Percentiles rank a stretch among this genome's conserved stretches.
These are phyloP conservation scores for Hesperophylax magnus DNA, from an alignment of 1,140 invertebrate species.

Conservation along the genomic window DNA sequence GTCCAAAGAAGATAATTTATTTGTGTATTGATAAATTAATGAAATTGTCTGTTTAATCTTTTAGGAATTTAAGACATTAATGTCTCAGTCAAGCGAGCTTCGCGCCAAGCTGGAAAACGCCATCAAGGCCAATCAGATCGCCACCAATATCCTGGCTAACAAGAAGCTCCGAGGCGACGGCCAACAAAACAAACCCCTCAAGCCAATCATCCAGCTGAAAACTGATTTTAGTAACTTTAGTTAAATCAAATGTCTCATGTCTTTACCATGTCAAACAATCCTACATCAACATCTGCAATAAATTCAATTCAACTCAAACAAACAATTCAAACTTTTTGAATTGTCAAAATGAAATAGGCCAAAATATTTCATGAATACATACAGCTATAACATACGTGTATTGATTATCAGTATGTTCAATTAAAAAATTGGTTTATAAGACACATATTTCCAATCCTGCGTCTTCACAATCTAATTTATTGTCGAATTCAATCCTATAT, in stretches of 20 bases:
- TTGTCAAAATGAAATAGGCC: too few species aligned
- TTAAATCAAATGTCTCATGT: constrained; percentile 61
- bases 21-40: background rate
- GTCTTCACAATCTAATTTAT: too few species aligned
- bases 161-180: constrained; percentile 66
- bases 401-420: background rate
- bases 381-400: background rate
- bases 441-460: background rate
- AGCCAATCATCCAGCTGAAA: constrained; percentile 93
- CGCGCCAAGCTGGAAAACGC: constrained; percentile 88
- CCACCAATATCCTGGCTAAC: constrained; percentile 62
- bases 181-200: constrained; percentile 72
- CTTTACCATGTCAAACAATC: background rate
- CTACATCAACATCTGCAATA: too few species aligned
- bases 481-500: too few species aligned
- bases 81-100: constrained; percentile 85
- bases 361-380: background rate
- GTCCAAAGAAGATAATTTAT: too few species aligned
- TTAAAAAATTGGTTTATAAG: background rate
- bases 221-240: constrained; percentile 96
- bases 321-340: too few species aligned
- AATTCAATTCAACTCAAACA: too few species aligned
- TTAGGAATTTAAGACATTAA: constrained; percentile 91
- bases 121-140: constrained; percentile 82
- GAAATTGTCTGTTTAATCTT: constrained; percentile 42